phyloP scores from a whole-genome alignment of 2,797 vertebrate species.

The Microhierax caerulescens region DNA sequence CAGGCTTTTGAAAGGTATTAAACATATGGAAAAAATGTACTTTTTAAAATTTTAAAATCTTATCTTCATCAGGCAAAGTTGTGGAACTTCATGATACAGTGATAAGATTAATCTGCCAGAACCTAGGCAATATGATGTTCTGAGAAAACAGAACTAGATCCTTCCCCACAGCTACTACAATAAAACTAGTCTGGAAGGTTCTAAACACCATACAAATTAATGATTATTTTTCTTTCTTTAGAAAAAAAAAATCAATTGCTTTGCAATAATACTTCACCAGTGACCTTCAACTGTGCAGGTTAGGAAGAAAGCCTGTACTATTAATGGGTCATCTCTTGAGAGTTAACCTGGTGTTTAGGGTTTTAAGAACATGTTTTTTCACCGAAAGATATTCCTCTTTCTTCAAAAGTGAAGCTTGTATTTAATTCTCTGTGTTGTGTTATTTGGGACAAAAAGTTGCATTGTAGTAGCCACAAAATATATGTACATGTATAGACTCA shows the following conservation, averaged over 20 bases:
- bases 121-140: background rate
- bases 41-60: background rate
- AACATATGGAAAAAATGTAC: background rate
- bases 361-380: background rate
- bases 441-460: background rate
- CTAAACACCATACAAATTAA: background rate
- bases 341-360: background rate
- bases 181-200: background rate
- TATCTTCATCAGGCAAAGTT: background rate
- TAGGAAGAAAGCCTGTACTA: background rate
- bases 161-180: background rate
- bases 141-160: background rate
- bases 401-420: too few relatives aligned
- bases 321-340: background rate
- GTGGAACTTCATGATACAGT: background rate
- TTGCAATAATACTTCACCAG: background rate
- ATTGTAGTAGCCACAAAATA: background rate
- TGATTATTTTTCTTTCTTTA: too few relatives aligned
- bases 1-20: background rate
- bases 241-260: background rate
- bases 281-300: background rate
- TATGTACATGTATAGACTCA: background rate
- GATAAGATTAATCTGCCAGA: background rate
- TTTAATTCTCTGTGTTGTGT: background rate
- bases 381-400: background rate